These are phyloP conservation scores for Anguilla anguilla DNA, from an alignment of 2,797 vertebrate genomes.

Conservation along the genomic window DNA sequence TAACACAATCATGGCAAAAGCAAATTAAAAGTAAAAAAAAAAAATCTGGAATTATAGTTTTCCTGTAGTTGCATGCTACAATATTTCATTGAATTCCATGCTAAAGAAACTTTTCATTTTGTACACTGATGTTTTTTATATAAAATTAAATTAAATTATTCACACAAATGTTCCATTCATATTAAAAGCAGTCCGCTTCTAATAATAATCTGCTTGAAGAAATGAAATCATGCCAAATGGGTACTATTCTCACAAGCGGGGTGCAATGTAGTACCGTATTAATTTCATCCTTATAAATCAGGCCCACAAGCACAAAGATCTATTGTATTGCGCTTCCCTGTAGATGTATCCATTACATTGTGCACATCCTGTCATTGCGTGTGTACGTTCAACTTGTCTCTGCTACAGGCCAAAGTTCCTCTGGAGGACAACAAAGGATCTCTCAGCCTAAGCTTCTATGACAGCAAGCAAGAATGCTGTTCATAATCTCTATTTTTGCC, in stretches of 20 bases:
- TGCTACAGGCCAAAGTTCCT: not conserved
- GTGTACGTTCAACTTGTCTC: not conserved
- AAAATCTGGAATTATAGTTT: no score
- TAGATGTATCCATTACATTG: not conserved
- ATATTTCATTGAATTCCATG: no score
- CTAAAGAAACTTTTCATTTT: not conserved
- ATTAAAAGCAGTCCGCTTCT: not conserved
- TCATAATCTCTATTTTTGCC: not conserved
- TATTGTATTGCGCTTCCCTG: not conserved
- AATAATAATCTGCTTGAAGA: not conserved
- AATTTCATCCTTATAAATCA: not conserved
- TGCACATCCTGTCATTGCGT: slow-evolving; percentile 11
- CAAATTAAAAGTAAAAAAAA: not conserved
- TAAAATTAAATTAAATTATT: not conserved
- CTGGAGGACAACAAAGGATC: not conserved
- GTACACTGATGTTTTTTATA: not conserved
- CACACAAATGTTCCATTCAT: not conserved
- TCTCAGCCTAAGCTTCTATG: not conserved
- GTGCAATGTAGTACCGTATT: not conserved
- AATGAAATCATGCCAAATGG: not conserved
- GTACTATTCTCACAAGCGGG: not conserved
- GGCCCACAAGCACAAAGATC: not conserved
- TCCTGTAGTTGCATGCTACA: no score
- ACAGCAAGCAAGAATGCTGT: not conserved
- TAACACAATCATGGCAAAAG: not conserved